Evolutionary conservation across 2,888 invertebrate species (phyloP), one percentile per base, ranked within the genome.

Genomic region (Callinectes sapidus): DNA sequence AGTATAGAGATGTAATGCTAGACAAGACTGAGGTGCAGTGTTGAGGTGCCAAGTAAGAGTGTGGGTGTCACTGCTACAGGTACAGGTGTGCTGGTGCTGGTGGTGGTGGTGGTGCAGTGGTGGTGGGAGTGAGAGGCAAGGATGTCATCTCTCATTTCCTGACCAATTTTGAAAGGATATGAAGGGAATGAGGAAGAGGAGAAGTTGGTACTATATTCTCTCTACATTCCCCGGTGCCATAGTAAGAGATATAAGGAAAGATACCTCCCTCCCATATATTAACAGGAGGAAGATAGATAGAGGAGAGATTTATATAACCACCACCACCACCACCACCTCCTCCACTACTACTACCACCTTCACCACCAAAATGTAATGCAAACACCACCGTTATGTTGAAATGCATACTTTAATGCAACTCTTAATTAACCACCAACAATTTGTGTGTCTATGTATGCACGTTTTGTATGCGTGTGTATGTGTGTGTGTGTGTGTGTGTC

Each of bases 21-120:
- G 48, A 48, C 48, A 48, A 18, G 6, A 23, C 16, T 61, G 16
- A 61, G 3, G 61, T 61, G 61, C 10, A 61, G 61, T 71, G 23
- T 61, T 71, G 71, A 28, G 71, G 71, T 71, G 71, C 71, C 71
- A 71, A 71, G 71, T 71, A 28, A n/a, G n/a, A 28, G 28, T 71
- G 28, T 48, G n/a, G 28, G 71, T n/a, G 28, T 71, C 1, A 18
- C 71, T 71, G 71, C 71, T 71, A 28, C 8, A 23, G 28, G 71
- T 28, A 71, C 71, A 13, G 23, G 71, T 28, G 71, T 10, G 71
- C 6, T 28, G 71, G 23, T 3, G 71, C 5, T 23, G 23, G 71
- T 10, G 10, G 71, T 71, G 71, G 71, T 28, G 71, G 71, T 71
- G 71, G 10, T 71, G 71, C 8, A 8, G 71, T 28, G 71, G 71